Evolutionary conservation across 2,797 vertebrate species (phyloP), one percentile per base, ranked within the genome.

Genomic region (Okamejei kenojei): DNA sequence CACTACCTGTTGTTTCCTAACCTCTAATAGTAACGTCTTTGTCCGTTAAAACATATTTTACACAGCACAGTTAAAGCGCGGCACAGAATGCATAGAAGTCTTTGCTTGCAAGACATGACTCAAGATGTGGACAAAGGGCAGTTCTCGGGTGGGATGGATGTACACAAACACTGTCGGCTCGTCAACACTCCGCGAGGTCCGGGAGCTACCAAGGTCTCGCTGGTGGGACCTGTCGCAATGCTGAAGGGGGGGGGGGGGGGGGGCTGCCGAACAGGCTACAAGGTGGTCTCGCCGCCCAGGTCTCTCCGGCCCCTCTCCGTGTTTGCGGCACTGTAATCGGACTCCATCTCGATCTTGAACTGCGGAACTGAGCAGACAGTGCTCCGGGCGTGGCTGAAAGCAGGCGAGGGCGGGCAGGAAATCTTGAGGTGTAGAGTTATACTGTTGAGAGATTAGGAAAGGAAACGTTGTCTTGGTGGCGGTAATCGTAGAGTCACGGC

Each of bases 381-480:
- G 68, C 94, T 98, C 92, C 95, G 96, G 29, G 96, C 94, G 95
- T 97, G 96, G 63, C 96, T 97, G 94, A 97, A 95, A 1, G 98
- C 97, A 0, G 98, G 98, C 77, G 98, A 99, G 0, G 97, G 96
- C 0, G 98, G 98, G 95, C 99, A 99, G 74, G 99, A 99, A 95
- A 99, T 99, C 98, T 98, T 99, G 97, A 99, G 96, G 96, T 99
- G 98, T 71, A 99, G 96, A 0, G 98, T 99, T 95, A 99, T 98
- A 94, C 98, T 99, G 80, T 45, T 96, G 23, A 93, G 65, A 77
- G 91, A 93, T 68, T 68, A 8, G 35, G 84, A 88, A 21, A 68
- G 63, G 8, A 21, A 88, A 68, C n/a, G 21, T 88, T 63, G 32
- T 10, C 35, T 65, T 35, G 6, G 17, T 3, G 23, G 23, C 71